Base-by-base conservation (phyloP, 2,113 vertebrate genomes). In the Willisornis vidua region DNA sequence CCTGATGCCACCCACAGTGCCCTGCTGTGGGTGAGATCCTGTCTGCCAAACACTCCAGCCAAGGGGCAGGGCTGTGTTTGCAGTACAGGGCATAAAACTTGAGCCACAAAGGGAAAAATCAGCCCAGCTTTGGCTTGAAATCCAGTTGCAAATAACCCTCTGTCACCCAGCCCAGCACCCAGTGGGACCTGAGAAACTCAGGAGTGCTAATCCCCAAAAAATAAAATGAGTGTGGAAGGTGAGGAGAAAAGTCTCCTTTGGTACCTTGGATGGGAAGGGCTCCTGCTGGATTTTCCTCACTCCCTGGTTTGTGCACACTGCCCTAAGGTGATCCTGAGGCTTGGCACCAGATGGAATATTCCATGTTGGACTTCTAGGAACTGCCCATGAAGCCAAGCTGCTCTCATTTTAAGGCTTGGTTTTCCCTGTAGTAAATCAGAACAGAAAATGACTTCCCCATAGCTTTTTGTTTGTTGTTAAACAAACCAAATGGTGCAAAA, bases 391-490 rank as follows among this genome's bases (percentile, higher is more conserved):
- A 52, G 43, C 70, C 61, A 31, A 55, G 55, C 41, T 29, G 54
- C 66, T 77, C 33, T 15, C 2, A 0, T 19, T 82, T 35, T 37
- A 29, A 24, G 59, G 55, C 28, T 7, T 14, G 7, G 3, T n/a
- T 75, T 65, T 72, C 79, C 67, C 28, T 25, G 37, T 14, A 49
- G 65, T 24, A 67, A 89, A 94, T 31, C 31, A 37, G 82, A 37
- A 24, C 39, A 74, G 9, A 23, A 57, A 81, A 84, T 17, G 1
- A 24, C 14, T 78, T 73, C 77, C 73, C 87, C n/a, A 3, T 58
- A 17, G 62, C 54, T 57, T 93, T 84, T 52, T 84, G 37, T 57
- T 93, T 94, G 94, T 57, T 59, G 71, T 94, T 25, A 84, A 91
- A 89, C 80, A 91, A 80, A 55, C n/a, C 49, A 10, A 89, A 86